Evolutionary conservation across 2,797 vertebrate genomes (phyloP).

Genomic region (Avahi laniger): DNA sequence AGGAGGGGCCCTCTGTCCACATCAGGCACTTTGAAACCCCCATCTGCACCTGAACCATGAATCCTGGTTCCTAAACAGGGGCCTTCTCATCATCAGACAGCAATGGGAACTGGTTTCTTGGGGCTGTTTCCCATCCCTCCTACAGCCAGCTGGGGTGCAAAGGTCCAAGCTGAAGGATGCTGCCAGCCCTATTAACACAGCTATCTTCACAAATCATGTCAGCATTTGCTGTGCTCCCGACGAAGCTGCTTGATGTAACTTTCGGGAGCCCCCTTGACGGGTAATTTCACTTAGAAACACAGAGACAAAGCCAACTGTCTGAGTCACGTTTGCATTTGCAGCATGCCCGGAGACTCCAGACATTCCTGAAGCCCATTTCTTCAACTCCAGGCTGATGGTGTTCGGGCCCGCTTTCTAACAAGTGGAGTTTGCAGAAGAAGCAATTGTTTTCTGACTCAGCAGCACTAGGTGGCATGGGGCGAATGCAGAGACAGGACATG

Average conservation of each 20-base stretch:
- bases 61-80: conserved; percentile 6
- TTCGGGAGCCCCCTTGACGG: not conserved
- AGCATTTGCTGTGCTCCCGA: not conserved
- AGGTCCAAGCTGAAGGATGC: not conserved
- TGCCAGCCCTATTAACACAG: not conserved
- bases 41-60: not conserved
- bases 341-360: rapidly evolving
- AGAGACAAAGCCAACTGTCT: not conserved
- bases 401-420: not conserved
- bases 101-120: not conserved
- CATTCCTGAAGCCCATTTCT: not conserved
- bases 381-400: not conserved
- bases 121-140: not conserved
- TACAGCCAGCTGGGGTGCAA: no score
- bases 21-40: not conserved
- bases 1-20: not conserved
- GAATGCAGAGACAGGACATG: rapidly evolving
- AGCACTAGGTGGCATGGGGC: rapidly evolving
- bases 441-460: not conserved
- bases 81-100: not conserved
- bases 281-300: not conserved
- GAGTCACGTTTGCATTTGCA: rapidly evolving
- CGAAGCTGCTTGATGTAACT: not conserved
- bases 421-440: not conserved
- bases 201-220: rapidly evolving